Evolutionary conservation across 2,888 invertebrate genomes (phyloP), one percentile per base, ranked within the genome.

Genomic region (Hedychridium roseum): DNA sequence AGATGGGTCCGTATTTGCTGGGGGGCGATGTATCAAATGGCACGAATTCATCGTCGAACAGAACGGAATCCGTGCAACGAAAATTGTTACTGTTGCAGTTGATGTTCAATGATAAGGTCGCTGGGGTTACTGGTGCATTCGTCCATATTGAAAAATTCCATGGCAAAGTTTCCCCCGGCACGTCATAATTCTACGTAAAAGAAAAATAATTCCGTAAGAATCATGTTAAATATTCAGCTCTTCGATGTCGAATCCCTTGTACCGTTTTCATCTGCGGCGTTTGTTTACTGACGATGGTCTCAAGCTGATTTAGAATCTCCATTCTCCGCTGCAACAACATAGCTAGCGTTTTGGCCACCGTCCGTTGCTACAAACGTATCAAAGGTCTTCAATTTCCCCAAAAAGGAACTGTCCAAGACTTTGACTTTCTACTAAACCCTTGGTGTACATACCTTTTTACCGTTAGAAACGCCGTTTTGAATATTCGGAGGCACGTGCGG

Each of bases 1-100:
- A 88, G 58, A 89, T 89, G 1, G 89, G 88, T 2, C 88, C 88
- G 70, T 84, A 88, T 75, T 87, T 88, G 57, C 86, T 87, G 12
- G 85, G 84, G 16, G 85, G 80, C 1, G 87, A 85, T 21, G 84
- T 81, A 66, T 87, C 87, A 72, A 87, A 88, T 4, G 88, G 87
- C 43, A 88, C 85, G 66, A 87, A 86, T 64, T 86, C 86, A 64
- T 87, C 87, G 55, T 86, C 85, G 26, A 84, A 82, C 36, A 85
- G 68, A 54, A 84, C 81, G 1, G 83, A 81, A 68, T 85, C 84
- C 14, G 83, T 81, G 42, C 84, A 78, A 5, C 82, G 81, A 60
- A 81, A 82, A 51, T 71, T 74, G 46, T 68, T 73, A 17, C 67
- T n/a, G n/a, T n/a, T 63, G 16, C 71, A 74, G 59, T 70, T 74